Evolutionary conservation across 2,113 vertebrate species (phyloP), one percentile per base, ranked within the genome.

Genomic region (Carettochelys insculpta): DNA sequence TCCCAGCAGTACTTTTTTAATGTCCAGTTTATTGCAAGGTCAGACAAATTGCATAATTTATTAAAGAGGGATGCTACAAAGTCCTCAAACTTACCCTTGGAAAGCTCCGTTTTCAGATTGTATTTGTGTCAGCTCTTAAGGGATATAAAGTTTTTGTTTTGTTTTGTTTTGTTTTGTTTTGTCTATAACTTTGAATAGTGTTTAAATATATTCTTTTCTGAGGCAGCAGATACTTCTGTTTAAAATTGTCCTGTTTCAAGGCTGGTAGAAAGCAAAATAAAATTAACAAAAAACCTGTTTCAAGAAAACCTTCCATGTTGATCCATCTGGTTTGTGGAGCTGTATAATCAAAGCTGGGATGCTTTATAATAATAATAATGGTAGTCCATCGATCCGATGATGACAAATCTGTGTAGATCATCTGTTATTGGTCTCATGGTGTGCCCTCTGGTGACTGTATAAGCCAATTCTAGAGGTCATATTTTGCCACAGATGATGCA

Each of bases 1-100:
- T 2, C 3, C 0, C 50, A 85, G 25, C 77, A 78, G 77, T 61
- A 79, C 11, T 88, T 91, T 83, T 90, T 88, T 68, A 91, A 77
- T 82, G 91, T 82, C 77, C 51, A 52, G 54, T 80, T 86, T 83
- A 91, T 29, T 82, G 77, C 20, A 61, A 3, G 24, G 0, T 54
- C 80, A 85, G 73, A 89, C 48, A 95, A 91, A 43, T 38, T 80
- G 29, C 29, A 17, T 80, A 76, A 94, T 89, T 90, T 83, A 94
- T 87, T 83, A 73, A 80, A 82, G 54, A 80, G 17, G 79, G 77
- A 82, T 47, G 29, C 11, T 71, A 80, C 5, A 0, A 94, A 47
- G 50, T 82, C 38, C 9, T 52, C 48, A 22, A n/a, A 61, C 75
- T 27, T 92, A 80, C 77, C 77, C 50, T 81, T 52, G 27, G 50